A percentile compares a stretch with the other conserved stretches of the same genome.
Conservation (phyloP, 2,888 invertebrate genomes). For the Eupsilia transversa region DNA sequence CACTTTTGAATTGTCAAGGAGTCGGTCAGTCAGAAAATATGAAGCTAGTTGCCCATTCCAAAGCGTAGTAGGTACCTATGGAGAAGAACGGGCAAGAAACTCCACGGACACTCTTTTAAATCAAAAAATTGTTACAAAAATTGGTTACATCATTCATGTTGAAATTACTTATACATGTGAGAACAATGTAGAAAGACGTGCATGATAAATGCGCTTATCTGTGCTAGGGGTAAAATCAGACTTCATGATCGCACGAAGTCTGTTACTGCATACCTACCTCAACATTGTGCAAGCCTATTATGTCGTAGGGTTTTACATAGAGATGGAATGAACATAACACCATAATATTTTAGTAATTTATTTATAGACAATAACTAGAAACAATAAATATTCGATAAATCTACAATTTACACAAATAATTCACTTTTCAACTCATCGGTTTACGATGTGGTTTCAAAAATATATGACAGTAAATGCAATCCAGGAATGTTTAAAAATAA, state of each 20-base stretch:
- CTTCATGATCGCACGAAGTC: background rate
- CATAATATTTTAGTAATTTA: slow-evolving; percentile 45
- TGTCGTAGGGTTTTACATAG: background rate
- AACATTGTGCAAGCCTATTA: no score
- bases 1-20: no score
- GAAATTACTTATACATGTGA: no score
- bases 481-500: slow-evolving; percentile 60
- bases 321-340: background rate
- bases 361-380: slow-evolving; percentile 45
- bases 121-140: no score
- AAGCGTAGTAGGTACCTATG: no score
- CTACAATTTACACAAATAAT: slow-evolving; percentile 48
- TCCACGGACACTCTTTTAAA: no score
- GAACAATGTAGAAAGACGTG: no score
- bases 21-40: no score
- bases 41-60: no score
- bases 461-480: slow-evolving; percentile 59
- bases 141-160: no score
- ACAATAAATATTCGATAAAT: slow-evolving; percentile 56
- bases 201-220: no score
- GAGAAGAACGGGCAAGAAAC: no score
- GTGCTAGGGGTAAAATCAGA: background rate
- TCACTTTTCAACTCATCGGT: slow-evolving; percentile 30
- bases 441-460: slow-evolving; percentile 47
- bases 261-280: background rate